These are phyloP conservation scores for Xiphydria camelus DNA, from an alignment of 2,888 invertebrate species.

Conservation along the genomic window DNA sequence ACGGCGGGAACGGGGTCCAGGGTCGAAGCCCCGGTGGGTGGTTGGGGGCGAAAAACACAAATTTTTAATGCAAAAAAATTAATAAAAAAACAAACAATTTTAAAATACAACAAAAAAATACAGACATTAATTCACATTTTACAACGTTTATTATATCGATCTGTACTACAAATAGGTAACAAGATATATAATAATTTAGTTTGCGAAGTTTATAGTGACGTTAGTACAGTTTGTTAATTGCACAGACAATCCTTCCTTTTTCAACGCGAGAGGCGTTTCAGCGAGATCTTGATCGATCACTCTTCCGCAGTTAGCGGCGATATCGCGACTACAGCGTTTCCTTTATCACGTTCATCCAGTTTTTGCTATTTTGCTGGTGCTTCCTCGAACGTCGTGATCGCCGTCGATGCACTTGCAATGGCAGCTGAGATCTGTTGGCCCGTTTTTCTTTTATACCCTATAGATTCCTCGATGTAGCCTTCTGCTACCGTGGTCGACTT, in stretches of 20 bases:
- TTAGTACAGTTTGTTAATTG: too few species aligned
- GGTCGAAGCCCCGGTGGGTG: background rate
- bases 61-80: background rate
- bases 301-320: background rate
- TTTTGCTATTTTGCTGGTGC: conserved; percentile 4
- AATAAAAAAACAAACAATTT: background rate
- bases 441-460: background rate
- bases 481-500: conserved; percentile 25
- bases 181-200: background rate
- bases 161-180: background rate
- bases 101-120: background rate
- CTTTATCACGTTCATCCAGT: background rate
- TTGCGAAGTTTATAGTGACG: background rate
- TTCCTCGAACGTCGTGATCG: background rate
- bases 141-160: background rate
- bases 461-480: conserved; percentile 25
- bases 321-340: background rate
- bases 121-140: background rate
- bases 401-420: conserved; percentile 1
- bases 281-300: background rate
- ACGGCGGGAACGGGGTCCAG: background rate
- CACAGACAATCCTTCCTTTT: background rate
- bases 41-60: background rate
- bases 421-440: conserved; percentile 5
- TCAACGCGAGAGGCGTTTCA: background rate